phyloP scores from a whole-genome alignment of 2,113 vertebrate genomes.

The Antennarius striatus region DNA sequence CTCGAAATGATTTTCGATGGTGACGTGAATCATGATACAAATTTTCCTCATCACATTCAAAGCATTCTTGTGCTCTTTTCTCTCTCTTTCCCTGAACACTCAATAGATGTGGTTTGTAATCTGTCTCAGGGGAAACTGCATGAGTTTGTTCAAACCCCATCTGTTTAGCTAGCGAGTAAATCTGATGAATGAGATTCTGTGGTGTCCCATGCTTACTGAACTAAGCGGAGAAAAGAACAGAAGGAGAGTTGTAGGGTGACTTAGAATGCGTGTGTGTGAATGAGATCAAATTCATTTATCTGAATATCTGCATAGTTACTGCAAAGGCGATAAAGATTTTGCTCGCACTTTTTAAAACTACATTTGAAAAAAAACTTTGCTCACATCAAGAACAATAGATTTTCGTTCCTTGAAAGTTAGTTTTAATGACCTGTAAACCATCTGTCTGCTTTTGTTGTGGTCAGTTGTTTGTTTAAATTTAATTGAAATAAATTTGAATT shows the following conservation, averaged over 20 bases:
- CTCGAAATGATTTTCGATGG: conserved; percentile 14
- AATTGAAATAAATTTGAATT: neutral
- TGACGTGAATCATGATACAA: conserved; percentile 29
- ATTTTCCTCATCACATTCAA: conserved; percentile 22
- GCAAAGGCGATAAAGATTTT: neutral
- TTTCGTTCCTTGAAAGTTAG: neutral
- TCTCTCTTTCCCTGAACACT: conserved; percentile 33
- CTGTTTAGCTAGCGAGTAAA: conserved; percentile 69
- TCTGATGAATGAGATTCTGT: conserved; percentile 71
- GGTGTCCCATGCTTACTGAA: conserved; percentile 58
- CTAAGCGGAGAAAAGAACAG: conserved; percentile 47
- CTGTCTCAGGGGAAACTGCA: conserved; percentile 56
- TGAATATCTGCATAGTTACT: conserved; percentile 20
- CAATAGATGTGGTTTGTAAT: conserved; percentile 60
- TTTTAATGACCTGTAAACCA: neutral
- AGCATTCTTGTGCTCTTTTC: neutral
- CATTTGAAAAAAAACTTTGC: neutral
- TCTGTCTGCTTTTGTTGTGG: neutral
- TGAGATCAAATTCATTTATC: conserved; percentile 13
- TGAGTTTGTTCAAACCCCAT: conserved; percentile 71
- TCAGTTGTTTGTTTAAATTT: neutral
- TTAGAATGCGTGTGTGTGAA: conserved; percentile 12
- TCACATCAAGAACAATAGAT: neutral
- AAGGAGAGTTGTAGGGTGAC: conserved; percentile 41
- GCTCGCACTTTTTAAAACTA: neutral